Conservation (phyloP, 2,113 vertebrate genomes). For the Bos taurus region DNA sequence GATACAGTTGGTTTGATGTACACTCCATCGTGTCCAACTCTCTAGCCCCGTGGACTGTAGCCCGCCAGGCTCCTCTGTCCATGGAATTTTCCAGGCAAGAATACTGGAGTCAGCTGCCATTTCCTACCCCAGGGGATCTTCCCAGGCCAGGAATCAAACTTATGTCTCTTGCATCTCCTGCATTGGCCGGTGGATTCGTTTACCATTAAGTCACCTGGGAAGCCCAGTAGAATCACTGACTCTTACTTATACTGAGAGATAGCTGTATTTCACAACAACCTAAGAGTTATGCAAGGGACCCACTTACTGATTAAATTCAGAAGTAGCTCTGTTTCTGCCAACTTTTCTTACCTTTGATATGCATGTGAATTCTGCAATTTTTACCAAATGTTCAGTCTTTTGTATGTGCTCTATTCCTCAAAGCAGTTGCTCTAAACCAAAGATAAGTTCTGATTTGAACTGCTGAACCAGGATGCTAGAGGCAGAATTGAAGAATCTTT, state of each 20-base stretch:
- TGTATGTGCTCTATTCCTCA: background rate
- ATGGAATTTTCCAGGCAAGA: background rate
- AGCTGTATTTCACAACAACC: background rate
- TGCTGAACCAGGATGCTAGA: no score
- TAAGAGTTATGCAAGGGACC: background rate
- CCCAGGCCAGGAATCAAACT: background rate
- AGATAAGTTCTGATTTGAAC: background rate
- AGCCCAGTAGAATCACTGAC: background rate
- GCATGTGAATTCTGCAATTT: background rate
- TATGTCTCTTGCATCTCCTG: rapidly evolving
- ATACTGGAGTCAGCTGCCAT: background rate
- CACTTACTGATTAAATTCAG: background rate
- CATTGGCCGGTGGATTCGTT: background rate
- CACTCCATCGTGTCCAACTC: background rate
- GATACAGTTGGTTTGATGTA: background rate
- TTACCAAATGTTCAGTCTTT: background rate
- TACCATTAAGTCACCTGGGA: background rate
- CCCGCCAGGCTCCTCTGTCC: background rate
- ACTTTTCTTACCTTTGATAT: background rate
- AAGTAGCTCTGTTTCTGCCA: background rate
- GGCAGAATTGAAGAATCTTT: background rate
- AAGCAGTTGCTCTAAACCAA: background rate
- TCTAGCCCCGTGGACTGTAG: background rate
- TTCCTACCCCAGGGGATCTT: background rate
- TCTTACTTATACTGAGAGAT: background rate